A percentile compares a stretch with the other conserved stretches of the same genome.
Conservation (phyloP, 2,888 invertebrate species). For the Drosophila parthenogenetica region DNA sequence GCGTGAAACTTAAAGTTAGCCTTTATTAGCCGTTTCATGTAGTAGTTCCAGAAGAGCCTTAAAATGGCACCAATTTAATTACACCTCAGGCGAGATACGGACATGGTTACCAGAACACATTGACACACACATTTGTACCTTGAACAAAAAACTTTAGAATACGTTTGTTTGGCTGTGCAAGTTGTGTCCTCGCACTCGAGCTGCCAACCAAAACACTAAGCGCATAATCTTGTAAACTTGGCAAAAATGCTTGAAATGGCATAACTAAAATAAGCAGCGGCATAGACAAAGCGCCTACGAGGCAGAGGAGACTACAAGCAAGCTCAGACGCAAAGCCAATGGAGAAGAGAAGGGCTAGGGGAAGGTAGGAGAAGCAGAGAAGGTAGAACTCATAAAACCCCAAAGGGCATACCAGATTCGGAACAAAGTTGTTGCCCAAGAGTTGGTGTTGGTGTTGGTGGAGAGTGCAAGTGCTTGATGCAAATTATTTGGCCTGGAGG, state of each 20-base stretch:
- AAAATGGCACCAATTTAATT: constrained; percentile 65
- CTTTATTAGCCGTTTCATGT: constrained; percentile 31
- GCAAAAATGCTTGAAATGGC: constrained; percentile 75
- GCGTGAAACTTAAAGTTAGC: constrained; percentile 20
- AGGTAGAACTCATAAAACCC: constrained; percentile 45
- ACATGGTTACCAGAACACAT: constrained; percentile 7
- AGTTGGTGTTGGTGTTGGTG: constrained; percentile 29
- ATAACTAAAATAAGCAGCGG: constrained; percentile 77
- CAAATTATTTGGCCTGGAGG: constrained; percentile 80
- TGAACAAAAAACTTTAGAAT: constrained; percentile 63
- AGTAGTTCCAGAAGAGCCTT: constrained; percentile 8
- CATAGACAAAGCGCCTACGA: constrained; percentile 51
- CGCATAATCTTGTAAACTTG: constrained; percentile 80
- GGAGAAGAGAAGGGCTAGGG: neutral
- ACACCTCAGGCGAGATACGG: constrained; percentile 47
- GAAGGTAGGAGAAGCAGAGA: neutral
- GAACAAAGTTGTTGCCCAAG: constrained; percentile 50
- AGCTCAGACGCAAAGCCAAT: neutral
- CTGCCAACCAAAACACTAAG: constrained; percentile 63
- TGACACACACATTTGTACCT: constrained; percentile 51
- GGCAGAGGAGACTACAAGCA: constrained; percentile 13
- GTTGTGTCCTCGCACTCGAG: constrained; percentile 50
- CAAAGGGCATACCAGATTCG: constrained; percentile 64
- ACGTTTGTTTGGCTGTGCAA: constrained; percentile 27
- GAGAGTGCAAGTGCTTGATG: constrained; percentile 78